These are phyloP conservation scores for Halcyon senegalensis DNA, from an alignment of 2,113 vertebrate genomes.

Conservation along the genomic window DNA sequence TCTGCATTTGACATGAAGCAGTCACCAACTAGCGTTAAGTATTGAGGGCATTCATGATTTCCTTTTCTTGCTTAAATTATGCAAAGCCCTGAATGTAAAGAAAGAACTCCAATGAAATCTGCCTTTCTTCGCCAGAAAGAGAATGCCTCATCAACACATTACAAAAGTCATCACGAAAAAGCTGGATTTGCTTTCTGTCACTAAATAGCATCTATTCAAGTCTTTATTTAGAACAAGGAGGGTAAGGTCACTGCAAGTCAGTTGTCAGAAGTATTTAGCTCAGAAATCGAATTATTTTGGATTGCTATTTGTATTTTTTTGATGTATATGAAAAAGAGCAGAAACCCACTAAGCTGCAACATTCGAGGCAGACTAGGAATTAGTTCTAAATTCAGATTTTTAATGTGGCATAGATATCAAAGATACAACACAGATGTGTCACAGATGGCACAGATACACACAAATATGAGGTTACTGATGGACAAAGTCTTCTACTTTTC, in stretches of 20 bases:
- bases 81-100: neutral
- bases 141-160: neutral
- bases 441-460: neutral
- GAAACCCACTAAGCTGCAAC: neutral
- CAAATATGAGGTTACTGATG: constrained; percentile 11
- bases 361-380: neutral
- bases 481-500: neutral
- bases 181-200: neutral
- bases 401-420: neutral
- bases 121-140: neutral
- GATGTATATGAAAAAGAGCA: neutral
- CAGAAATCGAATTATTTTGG: constrained; percentile 15
- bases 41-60: neutral
- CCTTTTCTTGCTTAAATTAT: neutral
- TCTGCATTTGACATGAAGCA: neutral
- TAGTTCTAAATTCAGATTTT: neutral
- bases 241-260: neutral
- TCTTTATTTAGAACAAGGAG: neutral
- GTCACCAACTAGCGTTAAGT: neutral
- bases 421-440: neutral
- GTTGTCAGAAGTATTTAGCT: neutral
- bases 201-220: neutral
- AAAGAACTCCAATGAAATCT: neutral
- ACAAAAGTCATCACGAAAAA: neutral
- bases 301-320: neutral